These are phyloP conservation scores for Drosophila ogumai DNA, from an alignment of 1,140 invertebrate genomes.

Conservation along the genomic window DNA sequence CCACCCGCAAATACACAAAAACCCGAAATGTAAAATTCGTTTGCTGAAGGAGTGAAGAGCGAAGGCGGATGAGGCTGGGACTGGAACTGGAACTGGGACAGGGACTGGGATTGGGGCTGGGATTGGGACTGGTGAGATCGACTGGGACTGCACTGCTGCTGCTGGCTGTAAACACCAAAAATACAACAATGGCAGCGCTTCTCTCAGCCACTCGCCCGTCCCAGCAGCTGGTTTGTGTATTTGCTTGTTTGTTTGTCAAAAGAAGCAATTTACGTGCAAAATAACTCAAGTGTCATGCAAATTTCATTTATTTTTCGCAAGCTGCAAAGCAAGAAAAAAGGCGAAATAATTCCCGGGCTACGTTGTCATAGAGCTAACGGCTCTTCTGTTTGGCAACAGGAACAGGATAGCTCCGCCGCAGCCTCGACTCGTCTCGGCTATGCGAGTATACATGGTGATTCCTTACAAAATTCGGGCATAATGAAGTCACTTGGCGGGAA, in stretches of 20 bases:
- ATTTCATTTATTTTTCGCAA: constrained; percentile 84
- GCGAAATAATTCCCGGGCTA: constrained; percentile 70
- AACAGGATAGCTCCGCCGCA: constrained; percentile 18
- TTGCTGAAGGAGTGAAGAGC: constrained; percentile 45
- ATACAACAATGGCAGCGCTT: constrained; percentile 75
- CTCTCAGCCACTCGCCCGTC: neutral
- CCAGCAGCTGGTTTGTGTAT: constrained; percentile 61
- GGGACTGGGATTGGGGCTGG: constrained; percentile 37
- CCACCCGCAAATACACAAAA: constrained; percentile 61
- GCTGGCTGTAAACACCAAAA: constrained; percentile 77
- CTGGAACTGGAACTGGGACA: constrained; percentile 35
- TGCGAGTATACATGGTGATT: constrained; percentile 51
- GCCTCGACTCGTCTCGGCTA: constrained; percentile 7
- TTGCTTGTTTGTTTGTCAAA: constrained; percentile 84
- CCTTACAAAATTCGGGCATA: constrained; percentile 72
- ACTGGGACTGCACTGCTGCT: constrained; percentile 64
- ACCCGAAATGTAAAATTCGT: constrained; percentile 81
- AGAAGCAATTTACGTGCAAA: constrained; percentile 85
- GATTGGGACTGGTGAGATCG: constrained; percentile 45
- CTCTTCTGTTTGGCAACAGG: constrained; percentile 15
- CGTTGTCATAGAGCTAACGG: constrained; percentile 70
- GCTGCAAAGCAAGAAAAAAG: constrained; percentile 54
- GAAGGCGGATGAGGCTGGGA: constrained; percentile 43
- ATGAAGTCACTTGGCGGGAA: constrained; percentile 72
- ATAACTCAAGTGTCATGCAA: constrained; percentile 85